Evolutionary conservation across 2,113 vertebrate genomes (phyloP), one percentile per base, ranked within the genome.

Genomic region (Globicephala melas): DNA sequence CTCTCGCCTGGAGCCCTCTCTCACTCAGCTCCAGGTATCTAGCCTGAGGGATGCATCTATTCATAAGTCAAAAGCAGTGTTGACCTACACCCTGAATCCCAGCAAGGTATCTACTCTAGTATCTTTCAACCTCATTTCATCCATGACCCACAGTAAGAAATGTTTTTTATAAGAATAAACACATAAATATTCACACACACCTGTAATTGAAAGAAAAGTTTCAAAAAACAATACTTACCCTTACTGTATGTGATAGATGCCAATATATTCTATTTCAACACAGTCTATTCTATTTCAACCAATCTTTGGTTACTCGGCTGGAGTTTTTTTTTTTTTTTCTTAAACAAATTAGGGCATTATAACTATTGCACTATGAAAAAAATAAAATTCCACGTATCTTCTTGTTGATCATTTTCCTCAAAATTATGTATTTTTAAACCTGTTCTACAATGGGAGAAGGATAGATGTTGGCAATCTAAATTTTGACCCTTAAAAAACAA

Each of bases 161-260:
- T 14, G 60, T 74, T 63, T 91, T 91, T 38, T 65, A 13, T 58
- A 83, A 89, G 36, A 76, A 94, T 38, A 85, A 90, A n/a, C 31
- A 84, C 33, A 82, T 55, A 95, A 63, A 50, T 36, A 70, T 14
- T 80, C 0, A 83, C 28, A 83, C 7, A 79, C 13, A 58, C 25
- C 55, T 80, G 31, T 62, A 93, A 81, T 0, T 20, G 23, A 89
- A 97, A 96, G 50, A 86, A 77, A 94, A 89, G 50, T 76, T 94
- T 91, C n/a, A 88, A 93, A 65, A 97, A 36, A 58, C 11, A 91
- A 65, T 25, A 33, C 28, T 70, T 93, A 70, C 20, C 11, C 8
- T 82, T 70, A 28, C 50, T 68, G 28, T 68, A 65, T 50, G 20
- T 15, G 44, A 76, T 47, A n/a, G 76, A 76, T 25, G 74, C 58